A percentile compares a stretch with the other conserved stretches of the same genome.
Conservation (phyloP, 2,888 invertebrate species). For the Invenusta paracnida region DNA sequence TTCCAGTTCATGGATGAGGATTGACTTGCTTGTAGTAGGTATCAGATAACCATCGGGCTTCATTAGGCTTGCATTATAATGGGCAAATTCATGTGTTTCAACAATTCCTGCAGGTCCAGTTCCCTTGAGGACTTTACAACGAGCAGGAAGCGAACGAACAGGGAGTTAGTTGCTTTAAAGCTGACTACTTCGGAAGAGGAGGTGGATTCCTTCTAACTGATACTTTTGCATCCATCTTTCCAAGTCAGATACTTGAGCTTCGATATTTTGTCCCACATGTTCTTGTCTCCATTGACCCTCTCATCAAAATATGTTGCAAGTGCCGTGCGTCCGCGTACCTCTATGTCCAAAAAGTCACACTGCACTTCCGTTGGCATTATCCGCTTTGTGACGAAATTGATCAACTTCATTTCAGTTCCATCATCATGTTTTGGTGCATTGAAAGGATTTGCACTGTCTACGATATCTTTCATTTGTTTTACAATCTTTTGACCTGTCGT, state of each 20-base stretch:
- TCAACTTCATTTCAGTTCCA: background rate
- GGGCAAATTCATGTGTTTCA: background rate
- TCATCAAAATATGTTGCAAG: background rate
- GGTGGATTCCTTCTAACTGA: background rate
- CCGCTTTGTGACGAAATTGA: background rate
- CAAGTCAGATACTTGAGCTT: constrained; percentile 19
- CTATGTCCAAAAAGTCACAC: background rate
- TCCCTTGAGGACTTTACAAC: constrained; percentile 19
- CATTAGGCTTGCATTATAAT: background rate
- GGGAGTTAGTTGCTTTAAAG: background rate
- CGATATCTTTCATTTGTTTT: background rate
- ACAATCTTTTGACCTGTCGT: constrained; percentile 10
- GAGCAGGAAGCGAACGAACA: background rate
- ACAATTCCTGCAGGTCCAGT: constrained; percentile 27
- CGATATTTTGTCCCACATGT: constrained; percentile 18
- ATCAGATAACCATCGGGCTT: background rate
- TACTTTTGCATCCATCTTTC: constrained; percentile 26
- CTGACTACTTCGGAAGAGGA: background rate
- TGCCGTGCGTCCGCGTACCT: background rate
- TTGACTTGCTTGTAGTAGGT: constrained; percentile 22
- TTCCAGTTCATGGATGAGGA: constrained; percentile 26
- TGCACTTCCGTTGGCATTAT: background rate
- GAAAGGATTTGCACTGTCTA: constrained; percentile 7
- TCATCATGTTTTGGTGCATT: constrained; percentile 4
- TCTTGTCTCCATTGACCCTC: constrained; percentile 23